Evolutionary conservation across 1,140 invertebrate genomes (phyloP).

Genomic region (Lasaia peninsularis): DNA sequence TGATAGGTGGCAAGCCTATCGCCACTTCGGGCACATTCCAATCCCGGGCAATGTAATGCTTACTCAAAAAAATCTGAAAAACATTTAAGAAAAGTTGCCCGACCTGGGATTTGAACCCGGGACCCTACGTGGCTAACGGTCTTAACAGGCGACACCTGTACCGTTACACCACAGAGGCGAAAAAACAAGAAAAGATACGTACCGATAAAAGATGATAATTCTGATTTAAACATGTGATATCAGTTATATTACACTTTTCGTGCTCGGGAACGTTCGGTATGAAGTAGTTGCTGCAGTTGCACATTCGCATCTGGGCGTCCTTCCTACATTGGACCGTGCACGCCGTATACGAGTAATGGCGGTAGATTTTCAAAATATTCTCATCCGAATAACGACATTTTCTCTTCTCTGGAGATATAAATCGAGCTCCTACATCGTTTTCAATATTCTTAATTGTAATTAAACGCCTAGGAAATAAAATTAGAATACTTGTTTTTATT

Average conservation of each 20-base stretch:
- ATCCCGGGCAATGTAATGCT: too few relatives aligned
- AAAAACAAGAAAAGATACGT: too few relatives aligned
- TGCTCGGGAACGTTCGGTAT: slow-evolving; percentile 78
- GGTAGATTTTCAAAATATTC: slow-evolving; percentile 79
- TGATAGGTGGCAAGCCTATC: too few relatives aligned
- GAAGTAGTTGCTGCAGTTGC: slow-evolving; percentile 83
- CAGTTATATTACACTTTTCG: slow-evolving; percentile 56
- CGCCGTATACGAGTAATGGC: slow-evolving; percentile 82
- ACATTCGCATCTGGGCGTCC: slow-evolving; percentile 78
- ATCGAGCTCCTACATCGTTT: slow-evolving; percentile 77
- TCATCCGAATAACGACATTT: slow-evolving; percentile 82
- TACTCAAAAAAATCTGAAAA: too few relatives aligned
- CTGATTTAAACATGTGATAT: slow-evolving; percentile 80
- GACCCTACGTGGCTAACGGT: too few relatives aligned
- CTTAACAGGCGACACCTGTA: too few relatives aligned
- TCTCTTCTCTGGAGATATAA: slow-evolving; percentile 76
- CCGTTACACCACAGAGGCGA: too few relatives aligned
- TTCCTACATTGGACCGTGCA: slow-evolving; percentile 84
- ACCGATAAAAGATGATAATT: slow-evolving; percentile 40
- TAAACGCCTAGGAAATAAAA: slow-evolving; percentile 60
- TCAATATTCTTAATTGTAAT: slow-evolving; percentile 79
- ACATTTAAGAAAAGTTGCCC: too few relatives aligned
- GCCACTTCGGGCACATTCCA: too few relatives aligned
- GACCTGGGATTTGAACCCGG: too few relatives aligned
- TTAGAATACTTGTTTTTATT: slow-evolving; percentile 8